These are phyloP conservation scores for Hydropsyche betteni DNA, from an alignment of 2,888 invertebrate genomes.

Conservation along the genomic window DNA sequence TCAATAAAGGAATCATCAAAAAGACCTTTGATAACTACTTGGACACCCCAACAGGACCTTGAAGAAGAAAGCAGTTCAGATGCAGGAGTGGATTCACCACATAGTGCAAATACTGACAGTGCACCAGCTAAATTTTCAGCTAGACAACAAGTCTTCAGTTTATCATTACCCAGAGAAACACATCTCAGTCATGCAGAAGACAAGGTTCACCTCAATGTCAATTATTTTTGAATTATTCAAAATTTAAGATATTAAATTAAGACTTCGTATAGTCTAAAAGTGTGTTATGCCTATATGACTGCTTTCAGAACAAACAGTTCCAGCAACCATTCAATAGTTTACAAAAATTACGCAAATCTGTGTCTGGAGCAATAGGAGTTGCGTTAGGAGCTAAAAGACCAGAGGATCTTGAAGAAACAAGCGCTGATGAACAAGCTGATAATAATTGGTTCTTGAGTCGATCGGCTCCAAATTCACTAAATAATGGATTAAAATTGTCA, in stretches of 20 bases:
- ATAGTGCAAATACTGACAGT: constrained; percentile 49
- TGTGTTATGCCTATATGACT: constrained; percentile 67
- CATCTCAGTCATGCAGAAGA: constrained; percentile 61
- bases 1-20: constrained; percentile 43
- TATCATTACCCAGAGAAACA: constrained; percentile 77
- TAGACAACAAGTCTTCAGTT: constrained; percentile 74
- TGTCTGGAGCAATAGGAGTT: constrained; percentile 69
- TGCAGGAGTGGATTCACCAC: constrained; percentile 57
- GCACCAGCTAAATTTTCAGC: constrained; percentile 60
- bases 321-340: constrained; percentile 71
- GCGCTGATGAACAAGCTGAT: constrained; percentile 59
- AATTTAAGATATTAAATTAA: not conserved
- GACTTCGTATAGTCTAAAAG: constrained; percentile 63
- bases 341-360: constrained; percentile 76
- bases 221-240: not conserved
- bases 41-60: constrained; percentile 91
- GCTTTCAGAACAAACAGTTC: constrained; percentile 65
- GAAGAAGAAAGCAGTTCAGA: constrained; percentile 72
- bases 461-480: constrained; percentile 81
- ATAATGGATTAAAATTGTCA: constrained; percentile 66
- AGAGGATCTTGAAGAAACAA: constrained; percentile 64
- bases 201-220: constrained; percentile 53
- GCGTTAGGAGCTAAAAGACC: constrained; percentile 65
- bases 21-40: constrained; percentile 60
- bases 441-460: constrained; percentile 85